A percentile compares a stretch with the other conserved stretches of the same genome.
Evolutionary conservation across 2,797 vertebrate genomes (phyloP).

Genomic region (Sciaenops ocellatus): DNA sequence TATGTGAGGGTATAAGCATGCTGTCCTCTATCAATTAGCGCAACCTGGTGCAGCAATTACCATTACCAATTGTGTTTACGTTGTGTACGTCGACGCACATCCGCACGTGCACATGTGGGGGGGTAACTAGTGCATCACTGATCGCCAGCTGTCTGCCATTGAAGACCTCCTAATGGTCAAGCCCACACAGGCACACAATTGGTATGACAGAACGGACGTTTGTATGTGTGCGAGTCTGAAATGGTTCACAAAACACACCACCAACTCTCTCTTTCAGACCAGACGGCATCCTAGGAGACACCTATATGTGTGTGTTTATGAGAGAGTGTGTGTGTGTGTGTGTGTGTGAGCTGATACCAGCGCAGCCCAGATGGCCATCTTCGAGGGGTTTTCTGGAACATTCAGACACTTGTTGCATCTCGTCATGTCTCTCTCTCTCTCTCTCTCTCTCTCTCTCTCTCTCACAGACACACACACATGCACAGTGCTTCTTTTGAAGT

Average conservation of each 20-base stretch:
- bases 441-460: constrained; percentile 26
- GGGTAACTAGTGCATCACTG: constrained; percentile 72
- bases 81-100: constrained; percentile 32
- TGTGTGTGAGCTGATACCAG: constrained; percentile 63
- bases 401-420: constrained; percentile 83
- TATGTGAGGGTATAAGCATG: constrained; percentile 60
- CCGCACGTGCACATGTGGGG: constrained; percentile 34
- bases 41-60: constrained; percentile 77
- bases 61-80: constrained; percentile 55
- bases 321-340: constrained; percentile 34
- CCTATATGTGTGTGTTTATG: constrained; percentile 51
- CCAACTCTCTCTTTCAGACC: constrained; percentile 65
- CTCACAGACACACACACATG: constrained; percentile 35
- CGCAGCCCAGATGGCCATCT: constrained; percentile 79
- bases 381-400: constrained; percentile 81
- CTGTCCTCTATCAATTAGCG: constrained; percentile 80
- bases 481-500: constrained; percentile 75
- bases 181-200: constrained; percentile 53
- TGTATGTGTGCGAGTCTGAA: constrained; percentile 38
- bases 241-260: constrained; percentile 59
- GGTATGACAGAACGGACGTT: constrained; percentile 33
- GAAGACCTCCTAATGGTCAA: constrained; percentile 72
- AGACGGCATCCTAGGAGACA: constrained; percentile 70
- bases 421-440: constrained; percentile 62
- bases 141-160: constrained; percentile 75